Evolutionary conservation across 37 sponge, comb jelly and placozoan genomes (phyloP).

Genomic region (Crambe crambe): DNA sequence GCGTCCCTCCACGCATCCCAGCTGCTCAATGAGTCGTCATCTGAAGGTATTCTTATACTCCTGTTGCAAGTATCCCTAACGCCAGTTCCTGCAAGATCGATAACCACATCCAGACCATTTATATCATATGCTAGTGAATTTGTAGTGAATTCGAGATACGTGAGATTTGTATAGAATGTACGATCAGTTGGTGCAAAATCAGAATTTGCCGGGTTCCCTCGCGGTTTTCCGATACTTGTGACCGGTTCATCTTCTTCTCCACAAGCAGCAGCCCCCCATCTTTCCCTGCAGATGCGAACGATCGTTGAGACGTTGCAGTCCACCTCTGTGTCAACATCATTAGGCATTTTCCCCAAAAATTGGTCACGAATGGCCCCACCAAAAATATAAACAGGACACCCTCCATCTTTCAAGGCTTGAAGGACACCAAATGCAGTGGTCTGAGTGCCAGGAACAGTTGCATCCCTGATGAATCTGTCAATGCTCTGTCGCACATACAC

Average conservation of each 20-base stretch:
- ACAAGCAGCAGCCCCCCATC: conserved; percentile 14
- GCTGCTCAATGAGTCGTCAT: conserved; percentile 9
- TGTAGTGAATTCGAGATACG: conserved; percentile 22
- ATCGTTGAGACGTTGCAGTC: not conserved
- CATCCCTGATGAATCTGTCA: not conserved
- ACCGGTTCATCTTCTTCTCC: not conserved
- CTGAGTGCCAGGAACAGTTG: not conserved
- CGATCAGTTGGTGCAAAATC: not conserved
- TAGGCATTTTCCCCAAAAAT: conserved; percentile 8
- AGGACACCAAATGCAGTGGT: not conserved
- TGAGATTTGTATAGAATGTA: conserved; percentile 1
- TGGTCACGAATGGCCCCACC: conserved; percentile 24
- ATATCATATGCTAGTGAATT: conserved; percentile 24
- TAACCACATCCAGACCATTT: conserved; percentile 26
- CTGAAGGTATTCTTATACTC: conserved; percentile 31
- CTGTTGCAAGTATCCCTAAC: conserved; percentile 16
- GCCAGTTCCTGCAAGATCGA: conserved; percentile 29
- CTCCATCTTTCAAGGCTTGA: not conserved
- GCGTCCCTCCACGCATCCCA: conserved; percentile 19
- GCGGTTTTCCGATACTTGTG: conserved; percentile 6
- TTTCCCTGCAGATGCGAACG: not conserved
- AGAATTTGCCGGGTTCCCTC: not conserved
- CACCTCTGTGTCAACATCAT: conserved; percentile 34
- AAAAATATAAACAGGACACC: conserved; percentile 4
- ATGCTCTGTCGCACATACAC: not conserved